phyloP scores from a whole-genome alignment of 2,888 invertebrate genomes.

The Scotopteryx bipunctaria region DNA sequence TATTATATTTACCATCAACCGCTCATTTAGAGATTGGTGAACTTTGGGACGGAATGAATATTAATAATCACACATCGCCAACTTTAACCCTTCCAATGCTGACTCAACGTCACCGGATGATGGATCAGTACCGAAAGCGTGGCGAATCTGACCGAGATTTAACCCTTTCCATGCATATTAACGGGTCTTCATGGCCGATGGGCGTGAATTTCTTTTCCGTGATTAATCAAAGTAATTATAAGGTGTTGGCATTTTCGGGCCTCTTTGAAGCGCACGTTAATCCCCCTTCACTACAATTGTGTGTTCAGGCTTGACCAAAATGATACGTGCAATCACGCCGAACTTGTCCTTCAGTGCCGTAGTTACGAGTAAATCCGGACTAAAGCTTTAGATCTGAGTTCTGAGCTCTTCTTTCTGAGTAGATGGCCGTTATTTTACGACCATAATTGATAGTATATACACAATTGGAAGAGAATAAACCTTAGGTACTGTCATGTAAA shows the following conservation, averaged over 20 bases:
- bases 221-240: slow-evolving; percentile 34
- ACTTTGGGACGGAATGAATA: no score
- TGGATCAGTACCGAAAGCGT: slow-evolving; percentile 80
- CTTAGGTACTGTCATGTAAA: no score
- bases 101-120: slow-evolving; percentile 78
- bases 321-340: background rate
- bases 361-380: no score
- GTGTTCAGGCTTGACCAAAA: slow-evolving; percentile 3
- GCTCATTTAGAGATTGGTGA: background rate
- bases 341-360: background rate
- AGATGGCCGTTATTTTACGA: no score
- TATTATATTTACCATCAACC: no score
- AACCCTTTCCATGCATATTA: slow-evolving; percentile 73
- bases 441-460: no score
- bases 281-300: no score
- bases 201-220: slow-evolving; percentile 41
- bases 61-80: slow-evolving; percentile 14
- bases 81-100: slow-evolving; percentile 61
- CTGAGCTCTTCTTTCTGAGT: no score
- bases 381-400: background rate
- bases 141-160: slow-evolving; percentile 75
- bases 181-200: slow-evolving; percentile 63
- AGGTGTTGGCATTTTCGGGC: no score
- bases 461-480: no score
- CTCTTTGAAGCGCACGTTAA: no score